Conservation (phyloP, 2,113 vertebrate species). For the Heterotilapia buettikoferi region DNA sequence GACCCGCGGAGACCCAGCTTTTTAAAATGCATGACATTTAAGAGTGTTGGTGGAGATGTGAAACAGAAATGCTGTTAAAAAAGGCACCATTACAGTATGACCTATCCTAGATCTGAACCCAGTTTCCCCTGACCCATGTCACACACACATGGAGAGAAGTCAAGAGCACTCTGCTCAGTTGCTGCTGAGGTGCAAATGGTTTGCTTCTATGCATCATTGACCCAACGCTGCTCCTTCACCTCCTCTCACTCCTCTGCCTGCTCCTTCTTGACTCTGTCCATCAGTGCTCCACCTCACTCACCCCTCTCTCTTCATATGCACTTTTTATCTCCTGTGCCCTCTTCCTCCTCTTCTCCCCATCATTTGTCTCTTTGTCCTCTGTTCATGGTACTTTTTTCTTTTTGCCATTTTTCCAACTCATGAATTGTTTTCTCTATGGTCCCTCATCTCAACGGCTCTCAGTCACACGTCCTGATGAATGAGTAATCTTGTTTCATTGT, state of each 20-base stretch:
- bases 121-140: constrained; percentile 10
- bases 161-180: constrained; percentile 49
- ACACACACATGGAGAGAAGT: constrained; percentile 3
- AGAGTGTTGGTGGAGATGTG: constrained; percentile 35
- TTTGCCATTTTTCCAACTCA: neutral
- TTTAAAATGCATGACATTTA: constrained; percentile 62
- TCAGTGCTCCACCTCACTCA: constrained; percentile 46
- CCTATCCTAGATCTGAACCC: constrained; percentile 45
- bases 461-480: constrained; percentile 29
- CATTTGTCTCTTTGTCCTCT: constrained; percentile 45
- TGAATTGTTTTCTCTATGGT: constrained; percentile 3
- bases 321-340: neutral
- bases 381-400: neutral
- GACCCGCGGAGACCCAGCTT: constrained; percentile 32
- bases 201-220: constrained; percentile 57
- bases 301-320: constrained; percentile 27
- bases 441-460: neutral
- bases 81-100: constrained; percentile 28
- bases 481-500: constrained; percentile 36
- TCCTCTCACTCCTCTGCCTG: constrained; percentile 54
- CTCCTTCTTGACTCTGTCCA: constrained; percentile 57
- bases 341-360: neutral
- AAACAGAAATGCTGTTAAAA: constrained; percentile 48
- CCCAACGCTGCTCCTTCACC: constrained; percentile 49
- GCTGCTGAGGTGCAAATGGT: constrained; percentile 68